These are phyloP conservation scores for Thereva unica DNA, from an alignment of 2,888 invertebrate genomes.

Conservation along the genomic window DNA sequence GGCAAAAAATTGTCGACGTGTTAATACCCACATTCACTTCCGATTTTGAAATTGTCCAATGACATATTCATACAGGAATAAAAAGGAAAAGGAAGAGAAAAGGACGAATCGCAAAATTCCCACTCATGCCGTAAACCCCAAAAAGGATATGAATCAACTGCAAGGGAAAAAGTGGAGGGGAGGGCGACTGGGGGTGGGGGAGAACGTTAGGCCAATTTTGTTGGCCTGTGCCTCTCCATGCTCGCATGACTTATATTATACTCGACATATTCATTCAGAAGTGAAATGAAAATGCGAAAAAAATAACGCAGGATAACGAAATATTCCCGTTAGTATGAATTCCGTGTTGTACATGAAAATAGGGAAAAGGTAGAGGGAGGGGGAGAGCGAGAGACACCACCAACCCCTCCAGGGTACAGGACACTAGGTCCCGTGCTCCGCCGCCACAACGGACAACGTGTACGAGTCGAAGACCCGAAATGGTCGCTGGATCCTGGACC, in stretches of 20 bases:
- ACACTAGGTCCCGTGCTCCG: not conserved
- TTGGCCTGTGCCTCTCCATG: not conserved
- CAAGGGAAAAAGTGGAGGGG: not conserved
- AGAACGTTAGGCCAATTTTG: constrained; percentile 16
- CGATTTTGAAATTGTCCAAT: not conserved
- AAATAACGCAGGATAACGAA: constrained; percentile 1
- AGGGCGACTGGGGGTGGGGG: not conserved
- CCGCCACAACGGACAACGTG: constrained; percentile 2
- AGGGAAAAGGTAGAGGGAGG: constrained; percentile 14
- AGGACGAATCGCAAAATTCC: not conserved
- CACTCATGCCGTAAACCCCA: constrained; percentile 3
- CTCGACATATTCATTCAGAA: constrained; percentile 21
- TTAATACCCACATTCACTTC: constrained; percentile 20
- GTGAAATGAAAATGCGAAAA: constrained; percentile 25
- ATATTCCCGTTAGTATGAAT: constrained; percentile 4
- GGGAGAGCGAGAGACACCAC: constrained; percentile 4
- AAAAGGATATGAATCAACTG: constrained; percentile 3
- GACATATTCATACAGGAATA: constrained; percentile 12
- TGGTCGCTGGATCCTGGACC: not conserved
- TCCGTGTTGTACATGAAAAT: constrained; percentile 11
- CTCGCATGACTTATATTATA: constrained; percentile 22
- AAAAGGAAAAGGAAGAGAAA: not conserved
- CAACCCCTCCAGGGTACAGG: constrained; percentile 3
- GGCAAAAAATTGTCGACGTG: constrained; percentile 7
- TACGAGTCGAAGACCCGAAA: not conserved